Base-by-base conservation (phyloP, 2,797 vertebrate genomes). In the Coccyzus lansbergi region DNA sequence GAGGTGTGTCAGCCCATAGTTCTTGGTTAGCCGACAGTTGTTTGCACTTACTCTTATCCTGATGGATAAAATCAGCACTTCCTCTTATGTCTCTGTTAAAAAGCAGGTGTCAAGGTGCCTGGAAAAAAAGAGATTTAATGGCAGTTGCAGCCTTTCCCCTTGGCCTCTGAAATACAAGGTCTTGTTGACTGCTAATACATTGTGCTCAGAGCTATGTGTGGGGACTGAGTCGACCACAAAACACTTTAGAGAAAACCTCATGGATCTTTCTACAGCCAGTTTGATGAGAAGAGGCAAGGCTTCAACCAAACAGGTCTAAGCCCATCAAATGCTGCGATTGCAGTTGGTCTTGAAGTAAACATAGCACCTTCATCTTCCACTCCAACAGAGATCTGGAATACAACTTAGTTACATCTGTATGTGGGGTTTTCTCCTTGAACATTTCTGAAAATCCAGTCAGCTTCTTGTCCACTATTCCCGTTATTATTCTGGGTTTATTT, bases 381-480 rank as follows among this genome's bases (percentile, higher is more conserved):
- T 74, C 33, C 69, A 8, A 1, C 0, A 0, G 40, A 60, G 18
- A 25, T 31, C 26, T 0, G 0, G 46, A 75, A 14, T 28, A 18
- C 0, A 3, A 13, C n/a, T 34, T 17, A 28, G 74, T 72, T 77
- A 76, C 16, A 0, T 81, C 53, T 49, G 55, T 3, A 0, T 42
- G 18, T 1, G 1, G 26, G 34, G 89, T 20, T 36, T 29, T 77
- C 19, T 17, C 9, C 53, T 65, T 2, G 5, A 38, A 36, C 40
- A 20, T 95, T 93, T 81, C 93, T 60, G 93, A 92, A 95, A 96
- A 10, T 33, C 44, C 25, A 70, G 44, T 13, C 60, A 33, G 12
- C 4, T 79, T 59, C 81, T 93, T 2, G 0, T 16, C 53, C 5
- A 0, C 19, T 18, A 6, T 91, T 82, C 51, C 49, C 2, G 0